These are phyloP conservation scores for Malthinus flaveolus DNA, from an alignment of 2,888 invertebrate genomes.

Conservation along the genomic window DNA sequence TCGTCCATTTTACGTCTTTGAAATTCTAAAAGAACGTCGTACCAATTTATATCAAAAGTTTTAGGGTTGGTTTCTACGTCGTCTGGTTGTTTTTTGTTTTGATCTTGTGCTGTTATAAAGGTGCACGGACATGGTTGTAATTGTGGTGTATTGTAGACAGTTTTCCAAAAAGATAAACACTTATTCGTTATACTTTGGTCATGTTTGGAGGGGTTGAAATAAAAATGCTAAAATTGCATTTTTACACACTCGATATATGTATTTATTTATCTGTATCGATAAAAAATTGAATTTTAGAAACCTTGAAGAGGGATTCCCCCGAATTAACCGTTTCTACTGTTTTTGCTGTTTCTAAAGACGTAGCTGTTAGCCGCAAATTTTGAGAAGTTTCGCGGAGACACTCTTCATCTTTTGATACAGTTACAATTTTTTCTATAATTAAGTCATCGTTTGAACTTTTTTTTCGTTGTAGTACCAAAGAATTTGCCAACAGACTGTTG, in stretches of 20 bases:
- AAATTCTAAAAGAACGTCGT: slow-evolving; percentile 16
- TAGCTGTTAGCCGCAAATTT: too few species aligned
- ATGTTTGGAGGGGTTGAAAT: too few species aligned
- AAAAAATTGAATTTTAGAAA: not conserved
- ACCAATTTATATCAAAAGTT: not conserved
- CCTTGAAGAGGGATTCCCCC: slow-evolving; percentile 29
- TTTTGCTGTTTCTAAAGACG: slow-evolving; percentile 1
- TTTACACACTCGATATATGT: too few species aligned
- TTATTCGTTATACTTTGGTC: slow-evolving; percentile 13
- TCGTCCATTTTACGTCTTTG: slow-evolving; percentile 17
- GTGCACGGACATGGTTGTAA: slow-evolving; percentile 18
- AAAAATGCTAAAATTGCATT: too few species aligned
- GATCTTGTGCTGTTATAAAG: slow-evolving; percentile 16
- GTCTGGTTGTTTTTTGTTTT: not conserved
- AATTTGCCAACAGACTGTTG: too few species aligned
- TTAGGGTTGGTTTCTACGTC: not conserved
- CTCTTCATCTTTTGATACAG: too few species aligned
- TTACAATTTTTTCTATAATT: too few species aligned
- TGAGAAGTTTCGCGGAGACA: too few species aligned
- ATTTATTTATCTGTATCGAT: not conserved
- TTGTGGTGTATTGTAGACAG: slow-evolving; percentile 11
- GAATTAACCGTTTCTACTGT: slow-evolving; percentile 21
- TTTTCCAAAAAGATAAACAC: slow-evolving; percentile 23
- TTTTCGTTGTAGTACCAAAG: too few species aligned
- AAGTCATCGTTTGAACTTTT: too few species aligned